Evolutionary conservation across 1,140 invertebrate species (phyloP).

Genomic region (Gonatopus flavifemur): DNA sequence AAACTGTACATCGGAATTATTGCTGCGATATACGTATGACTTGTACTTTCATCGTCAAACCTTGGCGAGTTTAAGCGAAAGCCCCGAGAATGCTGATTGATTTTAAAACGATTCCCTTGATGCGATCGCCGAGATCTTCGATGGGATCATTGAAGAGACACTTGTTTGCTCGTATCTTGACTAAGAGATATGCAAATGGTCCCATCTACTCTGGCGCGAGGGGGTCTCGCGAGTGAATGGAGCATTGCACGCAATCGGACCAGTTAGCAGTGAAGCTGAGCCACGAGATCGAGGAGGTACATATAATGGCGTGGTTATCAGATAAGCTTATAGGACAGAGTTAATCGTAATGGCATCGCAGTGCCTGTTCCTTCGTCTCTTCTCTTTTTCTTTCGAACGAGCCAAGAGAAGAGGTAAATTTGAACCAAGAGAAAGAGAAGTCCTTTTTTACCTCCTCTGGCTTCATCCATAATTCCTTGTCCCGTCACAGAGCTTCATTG

Average conservation of each 20-base stretch:
- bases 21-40: too few species aligned
- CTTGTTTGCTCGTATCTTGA: constrained; percentile 29
- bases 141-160: constrained; percentile 22
- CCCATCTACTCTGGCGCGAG: constrained; percentile 5
- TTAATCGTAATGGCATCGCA: constrained; percentile 58
- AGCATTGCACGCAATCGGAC: constrained; percentile 37
- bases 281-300: constrained; percentile 27
- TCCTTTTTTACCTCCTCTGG: too few species aligned
- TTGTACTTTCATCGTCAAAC: too few species aligned
- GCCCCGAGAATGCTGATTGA: constrained; percentile 17
- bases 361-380: constrained; percentile 36
- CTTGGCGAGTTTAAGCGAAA: neutral
- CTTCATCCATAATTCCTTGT: constrained; percentile 17
- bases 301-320: constrained; percentile 54
- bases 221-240: constrained; percentile 17
- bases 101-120: constrained; percentile 23
- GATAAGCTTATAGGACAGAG: constrained; percentile 52
- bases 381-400: constrained; percentile 7
- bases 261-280: constrained; percentile 38
- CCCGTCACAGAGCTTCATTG: constrained; percentile 39
- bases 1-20: neutral
- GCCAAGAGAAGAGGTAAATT: constrained; percentile 23
- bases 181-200: constrained; percentile 34
- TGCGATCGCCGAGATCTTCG: constrained; percentile 8
- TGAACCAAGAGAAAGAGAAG: constrained; percentile 2